Evolutionary conservation across 2,888 invertebrate genomes (phyloP), one percentile per base, ranked within the genome.

Genomic region (Lasioglossum lativentre): DNA sequence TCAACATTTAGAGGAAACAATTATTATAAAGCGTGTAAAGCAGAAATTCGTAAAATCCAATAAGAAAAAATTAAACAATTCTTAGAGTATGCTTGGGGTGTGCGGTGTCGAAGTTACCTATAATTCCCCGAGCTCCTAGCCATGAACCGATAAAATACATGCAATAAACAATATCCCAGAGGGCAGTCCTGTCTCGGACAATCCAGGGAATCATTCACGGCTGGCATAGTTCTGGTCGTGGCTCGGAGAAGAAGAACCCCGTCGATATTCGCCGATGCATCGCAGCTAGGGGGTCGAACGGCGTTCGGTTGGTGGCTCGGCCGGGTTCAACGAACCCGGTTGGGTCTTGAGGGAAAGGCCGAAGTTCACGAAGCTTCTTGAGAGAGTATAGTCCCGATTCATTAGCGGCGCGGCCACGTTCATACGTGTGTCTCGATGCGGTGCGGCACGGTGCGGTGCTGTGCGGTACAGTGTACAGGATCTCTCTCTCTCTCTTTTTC

Each of bases 331-430:
- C 77, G 86, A 86, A 82, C 86, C 63, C 8, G 38, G 38, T 52
- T 42, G 45, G 45, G 75, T 86, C 79, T 86, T 77, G 79, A 80
- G 82, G 86, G 86, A 83, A 63, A 83, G 71, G 72, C 73, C 87
- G 78, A 83, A 80, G 86, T 86, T 83, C 80, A 68, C 75, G 87
- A 77, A 77, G 80, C 83, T 80, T 19, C 86, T 86, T 75, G 80
- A 83, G 82, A 83, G 82, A 83, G 87, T 75, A 80, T 80, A 82
- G 82, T 85, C 85, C 87, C 77, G 87, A 87, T 88, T 88, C 88
- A 87, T 88, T 87, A 87, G 82, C 82, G 63, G 68, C 78, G 68
- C 82, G 68, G 27, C 81, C 70, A 42, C 86, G 86, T 74, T 86
- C 79, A 75, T 86, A 83, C 86, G 83, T 86, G 80, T 76, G 59